These are phyloP conservation scores for Microtus oregoni DNA, from an alignment of 2,113 vertebrate genomes.

Conservation along the genomic window DNA sequence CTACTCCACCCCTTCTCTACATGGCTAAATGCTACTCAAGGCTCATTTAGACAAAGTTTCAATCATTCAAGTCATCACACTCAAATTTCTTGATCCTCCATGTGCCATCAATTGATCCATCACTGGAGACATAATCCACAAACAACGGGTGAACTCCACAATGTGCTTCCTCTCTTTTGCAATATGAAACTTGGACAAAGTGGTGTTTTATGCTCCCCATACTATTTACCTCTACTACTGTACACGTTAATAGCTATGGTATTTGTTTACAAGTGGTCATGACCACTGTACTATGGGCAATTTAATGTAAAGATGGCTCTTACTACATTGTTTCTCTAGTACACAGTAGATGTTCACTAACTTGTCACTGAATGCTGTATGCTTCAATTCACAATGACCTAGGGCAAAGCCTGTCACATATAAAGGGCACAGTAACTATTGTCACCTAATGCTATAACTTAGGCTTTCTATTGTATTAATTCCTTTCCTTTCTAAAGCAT, in stretches of 20 bases:
- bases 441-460: not conserved
- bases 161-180: not conserved
- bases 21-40: not conserved
- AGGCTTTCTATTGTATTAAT: not conserved
- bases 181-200: not conserved
- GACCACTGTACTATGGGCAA: not conserved
- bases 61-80: not conserved
- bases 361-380: not conserved
- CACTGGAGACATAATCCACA: not conserved
- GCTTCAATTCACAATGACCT: not conserved
- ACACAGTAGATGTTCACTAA: not conserved
- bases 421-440: not conserved
- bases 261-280: not conserved
- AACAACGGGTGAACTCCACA: not conserved
- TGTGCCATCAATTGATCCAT: not conserved
- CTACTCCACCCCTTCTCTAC: not conserved
- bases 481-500: not conserved
- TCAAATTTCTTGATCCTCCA: not conserved
- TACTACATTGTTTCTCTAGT: not conserved
- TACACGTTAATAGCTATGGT: not conserved
- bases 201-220: not conserved
- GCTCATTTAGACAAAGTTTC: not conserved
- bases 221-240: not conserved
- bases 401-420: not conserved
- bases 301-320: not conserved